These are phyloP conservation scores for Melipona quadrifasciata DNA, from an alignment of 1,140 invertebrate genomes.

Conservation along the genomic window DNA sequence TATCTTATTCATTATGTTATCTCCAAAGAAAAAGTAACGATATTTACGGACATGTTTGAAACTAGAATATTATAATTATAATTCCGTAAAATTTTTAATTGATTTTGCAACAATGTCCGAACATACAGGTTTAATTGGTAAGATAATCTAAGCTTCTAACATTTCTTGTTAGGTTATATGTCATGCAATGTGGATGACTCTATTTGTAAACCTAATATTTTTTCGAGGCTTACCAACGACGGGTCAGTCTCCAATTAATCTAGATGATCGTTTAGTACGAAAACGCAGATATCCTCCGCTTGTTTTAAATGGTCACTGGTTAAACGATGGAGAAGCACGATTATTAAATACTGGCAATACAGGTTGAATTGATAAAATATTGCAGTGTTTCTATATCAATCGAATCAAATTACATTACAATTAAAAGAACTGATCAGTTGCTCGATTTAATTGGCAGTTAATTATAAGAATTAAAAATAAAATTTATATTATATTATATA, in stretches of 20 bases:
- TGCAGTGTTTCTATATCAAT: not conserved
- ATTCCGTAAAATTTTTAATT: not conserved
- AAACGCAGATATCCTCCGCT: conserved; percentile 57
- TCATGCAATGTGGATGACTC: not conserved
- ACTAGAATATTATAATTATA: too few relatives aligned
- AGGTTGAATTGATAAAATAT: conserved; percentile 63
- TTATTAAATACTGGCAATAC: conserved; percentile 76
- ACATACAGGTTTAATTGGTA: conserved; percentile 47
- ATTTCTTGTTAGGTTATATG: not conserved
- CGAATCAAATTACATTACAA: not conserved
- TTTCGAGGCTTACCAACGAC: conserved; percentile 53
- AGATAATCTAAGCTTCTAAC: not conserved
- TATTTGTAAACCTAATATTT: not conserved
- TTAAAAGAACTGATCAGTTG: too few relatives aligned
- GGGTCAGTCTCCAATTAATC: conserved; percentile 70
- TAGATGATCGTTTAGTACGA: conserved; percentile 57
- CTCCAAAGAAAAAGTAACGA: conserved; percentile 3
- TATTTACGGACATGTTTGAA: not conserved
- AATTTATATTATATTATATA: not conserved
- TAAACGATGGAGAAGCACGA: conserved; percentile 75
- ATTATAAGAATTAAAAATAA: not conserved
- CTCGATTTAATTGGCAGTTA: too few relatives aligned
- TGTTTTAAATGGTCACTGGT: conserved; percentile 71
- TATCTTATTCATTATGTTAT: not conserved
- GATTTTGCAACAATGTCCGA: not conserved